Percentiles rank a stretch among this genome's conserved stretches.
phyloP scores from a whole-genome alignment of 2,888 invertebrate species.

The Megalurothrips usitatus region DNA sequence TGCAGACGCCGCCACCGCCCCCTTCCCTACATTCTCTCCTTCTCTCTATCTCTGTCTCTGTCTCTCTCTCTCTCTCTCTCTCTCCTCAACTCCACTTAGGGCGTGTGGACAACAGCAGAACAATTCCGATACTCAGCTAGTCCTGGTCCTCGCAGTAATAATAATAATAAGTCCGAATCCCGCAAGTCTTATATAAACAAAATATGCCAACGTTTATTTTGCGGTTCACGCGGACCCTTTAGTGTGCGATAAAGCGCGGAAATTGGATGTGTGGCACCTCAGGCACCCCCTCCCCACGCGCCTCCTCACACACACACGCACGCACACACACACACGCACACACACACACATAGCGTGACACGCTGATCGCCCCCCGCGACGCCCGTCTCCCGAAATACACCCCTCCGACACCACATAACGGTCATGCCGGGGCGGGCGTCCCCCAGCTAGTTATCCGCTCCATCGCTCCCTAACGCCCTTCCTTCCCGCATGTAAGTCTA shows the following conservation, averaged over 20 bases:
- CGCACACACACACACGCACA: not conserved
- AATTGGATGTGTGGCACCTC: no score
- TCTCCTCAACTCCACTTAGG: not conserved
- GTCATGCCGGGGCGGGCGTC: not conserved
- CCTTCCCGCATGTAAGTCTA: not conserved
- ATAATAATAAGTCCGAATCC: no score
- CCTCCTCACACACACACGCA: not conserved
- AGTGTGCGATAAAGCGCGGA: no score
- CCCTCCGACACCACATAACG: not conserved
- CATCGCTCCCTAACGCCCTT: not conserved
- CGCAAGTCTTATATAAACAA: no score
- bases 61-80: not conserved
- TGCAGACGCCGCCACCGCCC: not conserved
- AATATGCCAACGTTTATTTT: no score
- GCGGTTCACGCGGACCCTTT: no score
- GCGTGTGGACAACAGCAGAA: no score
- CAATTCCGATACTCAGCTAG: no score
- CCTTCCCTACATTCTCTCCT: not conserved
- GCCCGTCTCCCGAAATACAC: not conserved
- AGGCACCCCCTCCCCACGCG: not conserved
- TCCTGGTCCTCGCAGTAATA: no score
- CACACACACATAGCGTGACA: not conserved
- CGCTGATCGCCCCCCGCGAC: not conserved
- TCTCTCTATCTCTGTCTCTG: not conserved
- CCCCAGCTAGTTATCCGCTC: not conserved